These are phyloP conservation scores for Hippoglossus hippoglossus DNA, from an alignment of 2,797 vertebrate species.

Conservation along the genomic window DNA sequence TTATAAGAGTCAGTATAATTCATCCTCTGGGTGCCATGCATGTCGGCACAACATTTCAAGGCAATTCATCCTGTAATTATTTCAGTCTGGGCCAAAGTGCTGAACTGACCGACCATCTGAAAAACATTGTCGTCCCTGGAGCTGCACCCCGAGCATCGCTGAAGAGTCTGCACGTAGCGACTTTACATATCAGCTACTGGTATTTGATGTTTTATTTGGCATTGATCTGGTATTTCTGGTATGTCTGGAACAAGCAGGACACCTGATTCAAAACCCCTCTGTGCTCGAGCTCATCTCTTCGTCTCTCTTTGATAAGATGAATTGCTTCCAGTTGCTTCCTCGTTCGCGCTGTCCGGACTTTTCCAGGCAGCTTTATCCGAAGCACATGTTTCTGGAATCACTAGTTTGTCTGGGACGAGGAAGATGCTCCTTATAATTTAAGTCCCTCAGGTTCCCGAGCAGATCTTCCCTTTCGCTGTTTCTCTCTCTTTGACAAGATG, in stretches of 20 bases:
- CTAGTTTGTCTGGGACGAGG: slow-evolving; percentile 50
- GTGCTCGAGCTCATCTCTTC: slow-evolving; percentile 17
- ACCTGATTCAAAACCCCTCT: slow-evolving; percentile 18
- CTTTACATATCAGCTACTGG: slow-evolving; percentile 15
- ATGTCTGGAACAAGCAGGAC: slow-evolving; percentile 40
- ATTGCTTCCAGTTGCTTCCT: slow-evolving; percentile 64
- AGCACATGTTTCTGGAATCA: slow-evolving; percentile 59
- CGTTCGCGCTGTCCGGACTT: slow-evolving; percentile 31
- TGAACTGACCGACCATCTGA: not conserved
- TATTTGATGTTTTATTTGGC: slow-evolving; percentile 12
- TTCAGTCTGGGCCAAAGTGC: not conserved
- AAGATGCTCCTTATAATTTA: slow-evolving; percentile 23
- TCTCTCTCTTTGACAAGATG: slow-evolving; percentile 31
- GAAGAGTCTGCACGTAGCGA: not conserved
- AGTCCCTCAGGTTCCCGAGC: slow-evolving; percentile 8
- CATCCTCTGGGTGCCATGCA: not conserved
- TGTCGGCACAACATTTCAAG: not conserved
- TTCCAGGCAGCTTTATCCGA: slow-evolving; percentile 47
- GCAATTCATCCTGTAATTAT: not conserved
- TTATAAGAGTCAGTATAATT: not conserved
- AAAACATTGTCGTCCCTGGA: not conserved
- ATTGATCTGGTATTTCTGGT: slow-evolving; percentile 15
- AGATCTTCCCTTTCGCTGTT: slow-evolving; percentile 12
- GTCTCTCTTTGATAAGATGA: slow-evolving; percentile 46
- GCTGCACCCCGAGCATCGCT: not conserved